Base-by-base conservation (phyloP, 2,888 invertebrate species). In the Atrina japonica region DNA sequence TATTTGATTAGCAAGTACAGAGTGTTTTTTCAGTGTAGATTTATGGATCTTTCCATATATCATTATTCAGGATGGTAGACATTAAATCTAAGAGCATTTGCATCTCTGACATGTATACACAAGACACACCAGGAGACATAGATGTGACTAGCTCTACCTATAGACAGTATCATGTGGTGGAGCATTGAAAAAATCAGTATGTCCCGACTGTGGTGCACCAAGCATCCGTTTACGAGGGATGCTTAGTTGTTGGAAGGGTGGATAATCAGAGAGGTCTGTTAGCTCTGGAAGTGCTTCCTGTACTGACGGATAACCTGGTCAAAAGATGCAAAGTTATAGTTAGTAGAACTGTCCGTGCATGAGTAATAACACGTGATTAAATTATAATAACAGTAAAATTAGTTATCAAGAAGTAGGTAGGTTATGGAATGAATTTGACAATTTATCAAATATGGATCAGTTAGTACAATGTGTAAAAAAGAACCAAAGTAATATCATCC, bases 141-240 rank as follows among this genome's bases (percentile, higher is more conserved):
- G 56, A 56, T 77, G 75, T 66, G 63, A 60, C 76, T 82, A 82
- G 82, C 80, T 83, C 83, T 83, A 83, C 83, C 83, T 83, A 83
- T 83, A 83, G 59, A 83, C 76, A 60, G 66, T 81, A 77, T 83
- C 82, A 67, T 77, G 81, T 73, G 76, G 47, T 66, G 80, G 78
- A 58, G 75, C 73, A 14, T 60, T 53, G 30, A 76, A 73, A 65
- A 73, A 74, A 49, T 75, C 73, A 25, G 76, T 66, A 27, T 65
- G 66, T 16, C 61, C 71, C 40, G 67, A 60, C 21, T 73, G 73
- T 7, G 74, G 76, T 21, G 77, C 72, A 11, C 81, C 81, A n/a
- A 82, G 80, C 66, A 49, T 56, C 47, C 71, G 61, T 58, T 73
- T 73, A 40, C 78, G 76, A 41, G 78, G 77, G 30, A 80, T 63